phyloP scores from a whole-genome alignment of 2,888 invertebrate species.

The Platerodrilus igneus region DNA sequence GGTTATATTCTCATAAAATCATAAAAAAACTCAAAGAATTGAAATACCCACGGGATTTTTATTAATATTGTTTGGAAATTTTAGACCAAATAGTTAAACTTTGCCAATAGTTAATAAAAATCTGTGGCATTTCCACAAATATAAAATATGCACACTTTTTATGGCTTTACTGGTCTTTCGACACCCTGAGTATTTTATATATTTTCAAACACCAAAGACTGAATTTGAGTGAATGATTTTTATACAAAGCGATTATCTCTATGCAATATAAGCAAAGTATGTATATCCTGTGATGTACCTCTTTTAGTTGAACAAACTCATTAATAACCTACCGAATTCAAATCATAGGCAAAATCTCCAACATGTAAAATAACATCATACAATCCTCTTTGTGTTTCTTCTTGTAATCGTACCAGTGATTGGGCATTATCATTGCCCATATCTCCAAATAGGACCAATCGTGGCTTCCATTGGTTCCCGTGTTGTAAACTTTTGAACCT shows the following conservation, averaged over 20 bases:
- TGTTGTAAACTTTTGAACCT: conserved; percentile 68
- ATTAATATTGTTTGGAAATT: no score
- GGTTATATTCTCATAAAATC: no score
- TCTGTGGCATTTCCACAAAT: not conserved
- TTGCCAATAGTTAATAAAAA: conserved; percentile 59
- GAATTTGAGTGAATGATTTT: no score
- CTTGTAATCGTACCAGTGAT: conserved; percentile 76
- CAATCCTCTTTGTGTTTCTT: conserved; percentile 71
- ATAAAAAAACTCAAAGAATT: no score
- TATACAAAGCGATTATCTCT: no score
- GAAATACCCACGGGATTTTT: no score
- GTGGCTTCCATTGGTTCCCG: conserved; percentile 69
- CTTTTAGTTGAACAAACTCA: conserved; percentile 1
- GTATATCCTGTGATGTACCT: not conserved
- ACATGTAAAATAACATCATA: conserved; percentile 89
- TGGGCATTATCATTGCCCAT: conserved; percentile 91
- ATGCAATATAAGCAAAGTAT: not conserved
- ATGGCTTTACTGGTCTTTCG: no score
- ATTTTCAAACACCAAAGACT: no score
- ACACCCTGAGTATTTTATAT: no score
- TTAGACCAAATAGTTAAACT: no score
- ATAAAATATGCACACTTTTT: not conserved
- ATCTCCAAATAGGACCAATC: conserved; percentile 86
- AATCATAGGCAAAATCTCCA: conserved; percentile 94
- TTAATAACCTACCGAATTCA: conserved; percentile 59